Evolutionary conservation across 1,140 invertebrate genomes (phyloP), one percentile per base, ranked within the genome.

Genomic region (Drusus annulatus): DNA sequence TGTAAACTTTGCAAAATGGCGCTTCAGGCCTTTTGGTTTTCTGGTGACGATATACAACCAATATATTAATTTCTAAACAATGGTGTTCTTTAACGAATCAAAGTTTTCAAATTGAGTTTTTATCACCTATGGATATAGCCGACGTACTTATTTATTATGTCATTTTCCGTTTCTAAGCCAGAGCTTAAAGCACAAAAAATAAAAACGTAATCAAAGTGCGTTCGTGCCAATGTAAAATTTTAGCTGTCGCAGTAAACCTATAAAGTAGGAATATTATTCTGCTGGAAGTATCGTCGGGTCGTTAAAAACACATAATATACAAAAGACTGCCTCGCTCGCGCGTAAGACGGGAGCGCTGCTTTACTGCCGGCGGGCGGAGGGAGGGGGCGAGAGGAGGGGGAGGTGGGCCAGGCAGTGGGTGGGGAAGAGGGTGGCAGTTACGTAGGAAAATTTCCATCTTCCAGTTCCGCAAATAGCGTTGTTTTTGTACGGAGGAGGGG

Each of bases 261-360:
- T 16, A 31, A 8, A 25, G 69, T 28, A 21, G 51, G 69, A 52
- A 23, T 74, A 74, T 28, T 52, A 56, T 74, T 74, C 19, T 74
- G 23, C 50, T 13, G 56, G 69, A 17, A 68, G 76, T 83, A 83
- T 79, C 52, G 76, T 28, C 56, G 73, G 82, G 79, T 83, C 82
- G 82, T 83, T 83, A 83, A 83, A 83, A 83, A 83, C 82, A 83
- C 77, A 83, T 78, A 10, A 45, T 45, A 83, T 77, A 83, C 82
- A 83, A 83, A 83, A 81, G 79, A 78, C 69, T 51, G 76, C 77
- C 81, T 83, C 80, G 73, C 79, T 83, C 80, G 77, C 76, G 78
- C 76, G 79, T 83, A 83, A 83, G 82, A 83, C 79, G 82, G 78
- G 78, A 83, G 65, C 80, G 80, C 69, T 81, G 82, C 79, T 83